These are phyloP conservation scores for Sturnus vulgaris DNA, from an alignment of 2,113 vertebrate species.

Conservation along the genomic window DNA sequence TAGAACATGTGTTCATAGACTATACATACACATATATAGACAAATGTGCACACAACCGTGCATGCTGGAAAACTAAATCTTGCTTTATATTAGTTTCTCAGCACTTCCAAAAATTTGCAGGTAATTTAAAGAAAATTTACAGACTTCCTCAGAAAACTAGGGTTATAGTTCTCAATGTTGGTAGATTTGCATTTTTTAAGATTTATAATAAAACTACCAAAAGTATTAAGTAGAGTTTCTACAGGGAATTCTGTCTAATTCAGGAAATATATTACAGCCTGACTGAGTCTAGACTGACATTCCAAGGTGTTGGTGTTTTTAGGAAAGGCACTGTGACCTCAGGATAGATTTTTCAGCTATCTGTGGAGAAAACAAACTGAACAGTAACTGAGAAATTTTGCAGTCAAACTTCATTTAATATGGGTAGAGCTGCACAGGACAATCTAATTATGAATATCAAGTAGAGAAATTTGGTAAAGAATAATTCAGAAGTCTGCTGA, in stretches of 20 bases:
- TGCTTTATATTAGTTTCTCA: background rate
- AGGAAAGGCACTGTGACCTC: background rate
- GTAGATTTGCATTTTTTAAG: background rate
- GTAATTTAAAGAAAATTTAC: background rate
- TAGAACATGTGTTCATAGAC: background rate
- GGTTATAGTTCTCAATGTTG: background rate
- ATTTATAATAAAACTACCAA: background rate
- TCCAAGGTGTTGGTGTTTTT: background rate
- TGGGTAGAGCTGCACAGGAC: background rate
- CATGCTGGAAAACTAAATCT: background rate
- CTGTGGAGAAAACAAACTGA: background rate
- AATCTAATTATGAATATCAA: background rate
- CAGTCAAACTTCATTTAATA: background rate
- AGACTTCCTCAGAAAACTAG: background rate
- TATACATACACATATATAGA: rapidly evolving
- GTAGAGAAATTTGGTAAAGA: background rate
- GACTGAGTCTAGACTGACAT: background rate
- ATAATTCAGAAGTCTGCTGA: background rate
- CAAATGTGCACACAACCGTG: background rate
- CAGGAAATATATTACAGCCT: background rate
- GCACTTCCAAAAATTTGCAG: background rate
- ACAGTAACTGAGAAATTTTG: background rate
- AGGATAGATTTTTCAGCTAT: background rate
- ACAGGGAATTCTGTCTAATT: background rate
- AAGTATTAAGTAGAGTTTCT: background rate